Conservation (phyloP, 2,888 invertebrate species). For the Homarus gammarus region DNA sequence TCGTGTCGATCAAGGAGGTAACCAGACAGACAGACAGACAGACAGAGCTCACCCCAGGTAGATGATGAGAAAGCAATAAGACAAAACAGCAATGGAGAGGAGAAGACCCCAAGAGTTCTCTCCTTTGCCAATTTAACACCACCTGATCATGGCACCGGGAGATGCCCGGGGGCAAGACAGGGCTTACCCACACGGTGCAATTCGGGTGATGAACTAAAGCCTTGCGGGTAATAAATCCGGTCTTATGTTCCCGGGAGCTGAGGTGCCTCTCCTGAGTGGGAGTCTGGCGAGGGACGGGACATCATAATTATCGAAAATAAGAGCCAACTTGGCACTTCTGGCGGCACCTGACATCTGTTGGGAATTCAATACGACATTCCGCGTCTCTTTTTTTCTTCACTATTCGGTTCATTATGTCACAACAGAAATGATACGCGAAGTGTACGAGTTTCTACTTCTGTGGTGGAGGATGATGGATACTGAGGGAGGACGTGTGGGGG, state of each 20-base stretch:
- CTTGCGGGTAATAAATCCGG: neutral
- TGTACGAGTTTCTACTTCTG: neutral
- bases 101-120: neutral
- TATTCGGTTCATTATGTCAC: neutral
- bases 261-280: neutral
- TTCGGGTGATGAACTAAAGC: slow-evolving; percentile 11
- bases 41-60: neutral
- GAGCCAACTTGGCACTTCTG: neutral
- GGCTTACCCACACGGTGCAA: neutral
- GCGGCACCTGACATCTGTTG: neutral
- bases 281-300: neutral
- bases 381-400: neutral
- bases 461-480: too few species aligned
- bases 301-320: neutral
- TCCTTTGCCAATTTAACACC: slow-evolving; percentile 19
- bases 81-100: slow-evolving; percentile 1
- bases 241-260: neutral
- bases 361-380: neutral
- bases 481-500: too few species aligned
- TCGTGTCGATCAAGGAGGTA: too few species aligned
- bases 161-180: slow-evolving; percentile 4
- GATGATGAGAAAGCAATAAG: slow-evolving; percentile 33
- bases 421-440: neutral
- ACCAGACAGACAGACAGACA: neutral
- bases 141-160: slow-evolving; percentile 25